These are phyloP conservation scores for Smutsia temminckii DNA, from an alignment of 2,797 vertebrate species.

Conservation along the genomic window DNA sequence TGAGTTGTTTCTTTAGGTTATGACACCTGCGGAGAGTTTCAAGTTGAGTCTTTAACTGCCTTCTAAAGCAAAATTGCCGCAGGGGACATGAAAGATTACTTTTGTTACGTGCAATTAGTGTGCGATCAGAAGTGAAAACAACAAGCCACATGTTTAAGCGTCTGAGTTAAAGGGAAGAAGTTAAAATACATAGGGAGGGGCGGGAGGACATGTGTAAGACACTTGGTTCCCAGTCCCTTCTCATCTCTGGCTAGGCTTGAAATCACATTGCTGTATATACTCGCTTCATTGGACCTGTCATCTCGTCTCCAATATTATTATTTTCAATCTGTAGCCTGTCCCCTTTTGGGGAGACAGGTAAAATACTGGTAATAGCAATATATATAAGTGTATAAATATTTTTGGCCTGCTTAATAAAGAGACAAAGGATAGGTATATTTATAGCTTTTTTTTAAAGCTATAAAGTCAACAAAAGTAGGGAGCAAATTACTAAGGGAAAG, in stretches of 20 bases:
- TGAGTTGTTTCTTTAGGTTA: conserved; percentile 21
- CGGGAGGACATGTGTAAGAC: conserved; percentile 58
- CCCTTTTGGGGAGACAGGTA: neutral
- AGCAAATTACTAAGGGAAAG: conserved; percentile 75
- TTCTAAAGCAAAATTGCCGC: conserved; percentile 43
- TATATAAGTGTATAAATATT: conserved; percentile 30
- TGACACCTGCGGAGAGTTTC: conserved; percentile 82
- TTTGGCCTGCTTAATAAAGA: conserved; percentile 67
- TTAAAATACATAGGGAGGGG: conserved; percentile 35
- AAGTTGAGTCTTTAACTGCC: conserved; percentile 40
- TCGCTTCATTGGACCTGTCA: neutral
- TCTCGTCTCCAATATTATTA: neutral
- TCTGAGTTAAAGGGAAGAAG: conserved; percentile 31
- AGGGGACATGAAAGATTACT: conserved; percentile 24
- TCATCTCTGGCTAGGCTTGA: conserved; percentile 67
- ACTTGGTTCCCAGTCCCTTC: conserved; percentile 59
- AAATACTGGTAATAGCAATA: neutral
- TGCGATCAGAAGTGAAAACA: neutral
- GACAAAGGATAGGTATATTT: conserved; percentile 60
- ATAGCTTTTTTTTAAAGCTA: conserved; percentile 38
- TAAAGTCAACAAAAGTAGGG: conserved; percentile 73
- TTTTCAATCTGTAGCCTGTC: neutral
- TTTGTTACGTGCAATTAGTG: neutral
- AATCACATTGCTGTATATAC: conserved; percentile 23
- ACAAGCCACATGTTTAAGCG: neutral